Base-by-base conservation (phyloP, 2,888 invertebrate species). In the Odontomyia ornata region DNA sequence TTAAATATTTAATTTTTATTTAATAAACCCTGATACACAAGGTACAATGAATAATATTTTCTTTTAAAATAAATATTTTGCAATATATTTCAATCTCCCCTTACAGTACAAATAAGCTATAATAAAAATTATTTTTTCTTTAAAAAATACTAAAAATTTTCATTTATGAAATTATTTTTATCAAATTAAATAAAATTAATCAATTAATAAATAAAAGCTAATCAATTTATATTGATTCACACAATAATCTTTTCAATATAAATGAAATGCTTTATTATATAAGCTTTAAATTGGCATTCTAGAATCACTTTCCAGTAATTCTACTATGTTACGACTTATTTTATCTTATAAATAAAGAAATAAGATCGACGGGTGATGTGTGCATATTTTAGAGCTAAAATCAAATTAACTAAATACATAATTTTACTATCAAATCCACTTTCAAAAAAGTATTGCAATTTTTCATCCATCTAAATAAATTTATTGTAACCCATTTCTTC, bases 241-340 rank as follows among this genome's bases (percentile, higher is more conserved):
- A 85, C 85, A 88, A 88, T 85, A 88, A 86, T 88, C 86, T 86
- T 88, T 89, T 89, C 88, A 90, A 89, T 91, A 90, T 91, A 91
- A 91, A 89, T 90, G 89, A 91, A 90, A 89, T 87, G 85, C 89
- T 91, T 89, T 84, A 83, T 80, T 83, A 28, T 80, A 83, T 87
- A 90, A 91, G 89, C 89, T 90, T 87, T 89, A 90, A 89, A 89
- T 89, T 89, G 89, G 83, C 88, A 88, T 88, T 89, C 91, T 89
- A 91, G 91, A 89, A 87, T 88, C 90, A 92, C 90, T 89, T 92
- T 92, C 91, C 91, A 89, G 90, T 92, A 91, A 88, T 87, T 88
- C 91, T 92, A 92, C 92, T 92, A 89, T 93, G 92, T 92, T 93
- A 92, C 92, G 92, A 92, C 92, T 92, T 93, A 90, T 87, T 82